A percentile compares a stretch with the other conserved stretches of the same genome.
phyloP scores from a whole-genome alignment of 2,888 invertebrate genomes.

The Parapristionchus giblindavisi region DNA sequence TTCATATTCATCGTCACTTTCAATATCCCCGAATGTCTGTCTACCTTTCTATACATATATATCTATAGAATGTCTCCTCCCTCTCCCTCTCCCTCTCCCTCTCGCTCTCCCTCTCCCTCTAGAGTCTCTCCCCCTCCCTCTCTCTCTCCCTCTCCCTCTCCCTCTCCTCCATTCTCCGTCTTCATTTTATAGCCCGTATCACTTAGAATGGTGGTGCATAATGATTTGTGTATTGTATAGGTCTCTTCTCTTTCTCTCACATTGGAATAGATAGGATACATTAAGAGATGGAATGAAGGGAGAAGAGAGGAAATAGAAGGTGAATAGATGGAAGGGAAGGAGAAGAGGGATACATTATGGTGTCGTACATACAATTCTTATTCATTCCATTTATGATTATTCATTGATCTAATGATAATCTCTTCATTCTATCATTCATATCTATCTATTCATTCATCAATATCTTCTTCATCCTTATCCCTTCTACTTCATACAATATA shows the following conservation, averaged over 20 bases:
- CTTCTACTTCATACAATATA: background rate
- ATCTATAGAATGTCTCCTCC: too few relatives aligned
- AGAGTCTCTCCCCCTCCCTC: background rate
- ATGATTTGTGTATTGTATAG: conserved; percentile 30
- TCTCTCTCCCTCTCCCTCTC: background rate
- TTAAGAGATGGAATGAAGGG: background rate
- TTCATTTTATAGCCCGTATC: conserved; percentile 25
- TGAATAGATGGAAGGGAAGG: too few relatives aligned
- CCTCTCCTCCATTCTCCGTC: background rate
- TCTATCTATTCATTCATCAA: background rate
- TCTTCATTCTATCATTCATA: background rate
- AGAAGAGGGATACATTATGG: too few relatives aligned
- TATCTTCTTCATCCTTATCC: conserved; percentile 5
- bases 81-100: background rate
- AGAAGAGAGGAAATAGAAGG: too few relatives aligned
- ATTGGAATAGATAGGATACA: background rate
- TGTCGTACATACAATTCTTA: background rate
- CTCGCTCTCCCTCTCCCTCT: background rate
- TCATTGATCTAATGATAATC: conserved; percentile 7
- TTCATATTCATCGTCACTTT: too few relatives aligned
- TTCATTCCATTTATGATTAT: background rate
- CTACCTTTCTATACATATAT: too few relatives aligned
- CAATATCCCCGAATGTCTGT: too few relatives aligned
- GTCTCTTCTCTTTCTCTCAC: background rate
- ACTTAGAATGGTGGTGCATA: conserved; percentile 25